Conservation (phyloP, 2,797 vertebrate species). For the Coccyzus lansbergi region DNA sequence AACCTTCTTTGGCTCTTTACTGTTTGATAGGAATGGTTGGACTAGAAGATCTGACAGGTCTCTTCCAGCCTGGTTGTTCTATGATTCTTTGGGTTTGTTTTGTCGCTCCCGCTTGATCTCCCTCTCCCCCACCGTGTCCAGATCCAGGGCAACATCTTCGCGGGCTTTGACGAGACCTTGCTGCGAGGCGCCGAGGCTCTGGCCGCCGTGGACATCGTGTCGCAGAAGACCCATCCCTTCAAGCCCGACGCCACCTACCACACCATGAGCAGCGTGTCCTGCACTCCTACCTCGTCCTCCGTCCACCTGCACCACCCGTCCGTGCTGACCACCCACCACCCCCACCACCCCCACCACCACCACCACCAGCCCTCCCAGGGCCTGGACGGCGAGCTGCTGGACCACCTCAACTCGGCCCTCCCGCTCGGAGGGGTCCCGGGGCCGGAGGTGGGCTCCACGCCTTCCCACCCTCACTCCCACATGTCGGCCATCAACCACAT, state of each 20-base stretch:
- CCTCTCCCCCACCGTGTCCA: neutral
- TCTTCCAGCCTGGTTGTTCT: too few species aligned
- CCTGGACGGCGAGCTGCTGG: slow-evolving; percentile 89
- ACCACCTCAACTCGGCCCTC: slow-evolving; percentile 85
- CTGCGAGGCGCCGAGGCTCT: slow-evolving; percentile 91
- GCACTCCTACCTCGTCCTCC: slow-evolving; percentile 88
- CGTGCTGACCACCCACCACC: slow-evolving; percentile 83
- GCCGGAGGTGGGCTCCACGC: slow-evolving; percentile 86
- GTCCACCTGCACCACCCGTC: slow-evolving; percentile 91
- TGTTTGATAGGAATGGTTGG: too few species aligned
- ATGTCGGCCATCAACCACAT: slow-evolving; percentile 92
- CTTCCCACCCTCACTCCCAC: slow-evolving; percentile 87
- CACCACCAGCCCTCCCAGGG: slow-evolving; percentile 86
- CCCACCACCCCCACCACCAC: slow-evolving; percentile 80
- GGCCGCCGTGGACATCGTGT: slow-evolving; percentile 88
- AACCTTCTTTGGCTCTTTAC: neutral
- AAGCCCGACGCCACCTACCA: slow-evolving; percentile 94
- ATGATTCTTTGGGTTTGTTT: neutral
- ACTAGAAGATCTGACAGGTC: too few species aligned
- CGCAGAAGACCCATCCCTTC: slow-evolving; percentile 90
- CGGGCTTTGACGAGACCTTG: slow-evolving; percentile 90
- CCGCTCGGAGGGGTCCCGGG: slow-evolving; percentile 85
- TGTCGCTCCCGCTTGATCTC: neutral
- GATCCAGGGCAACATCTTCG: slow-evolving; percentile 91
- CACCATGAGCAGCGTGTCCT: slow-evolving; percentile 92